A percentile compares a stretch with the other conserved stretches of the same genome.
Conservation (phyloP, 2,113 vertebrate species). For the Dasyprocta punctata region DNA sequence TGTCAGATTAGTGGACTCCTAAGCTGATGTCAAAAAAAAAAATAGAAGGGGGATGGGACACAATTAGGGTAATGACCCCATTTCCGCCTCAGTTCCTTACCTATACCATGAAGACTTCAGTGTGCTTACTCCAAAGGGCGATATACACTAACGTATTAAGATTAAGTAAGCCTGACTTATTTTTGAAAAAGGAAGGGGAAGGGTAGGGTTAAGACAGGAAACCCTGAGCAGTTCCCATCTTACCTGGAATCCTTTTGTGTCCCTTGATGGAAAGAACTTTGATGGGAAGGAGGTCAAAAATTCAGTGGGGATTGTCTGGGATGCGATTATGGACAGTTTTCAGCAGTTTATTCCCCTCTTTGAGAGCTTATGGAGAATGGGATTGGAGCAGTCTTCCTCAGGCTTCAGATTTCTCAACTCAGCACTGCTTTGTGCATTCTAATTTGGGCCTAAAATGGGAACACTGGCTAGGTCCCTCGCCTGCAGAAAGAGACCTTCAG, state of each 20-base stretch:
- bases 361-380: not conserved
- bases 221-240: not conserved
- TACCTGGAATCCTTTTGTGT: not conserved
- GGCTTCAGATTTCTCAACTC: not conserved
- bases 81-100: not conserved
- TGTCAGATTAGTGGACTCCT: not conserved
- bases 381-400: not conserved
- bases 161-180: not conserved
- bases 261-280: not conserved
- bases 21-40: not conserved
- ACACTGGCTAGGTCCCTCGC: accelerated
- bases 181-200: not conserved
- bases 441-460: not conserved
- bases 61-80: too few relatives aligned
- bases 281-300: not conserved
- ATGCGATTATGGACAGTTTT: not conserved
- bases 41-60: not conserved
- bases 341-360: not conserved
- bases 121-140: not conserved
- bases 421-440: not conserved
- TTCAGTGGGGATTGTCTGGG: not conserved
- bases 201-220: not conserved
- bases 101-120: not conserved
- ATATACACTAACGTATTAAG: not conserved
- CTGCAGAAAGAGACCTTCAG: not conserved